These are phyloP conservation scores for Hycleus cichorii DNA, from an alignment of 1,140 invertebrate species.

Conservation along the genomic window DNA sequence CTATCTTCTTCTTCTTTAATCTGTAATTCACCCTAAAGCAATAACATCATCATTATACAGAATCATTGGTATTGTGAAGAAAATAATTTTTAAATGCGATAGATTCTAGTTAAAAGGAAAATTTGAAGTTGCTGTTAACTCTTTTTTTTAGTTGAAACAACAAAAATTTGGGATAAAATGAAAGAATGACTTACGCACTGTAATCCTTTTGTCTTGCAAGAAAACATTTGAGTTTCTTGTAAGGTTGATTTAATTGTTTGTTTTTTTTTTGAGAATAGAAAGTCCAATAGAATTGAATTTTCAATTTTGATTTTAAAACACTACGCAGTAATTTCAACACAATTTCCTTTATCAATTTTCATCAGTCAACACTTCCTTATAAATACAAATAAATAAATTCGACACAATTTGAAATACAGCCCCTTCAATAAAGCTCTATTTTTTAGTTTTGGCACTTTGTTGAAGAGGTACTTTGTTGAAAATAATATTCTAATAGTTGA, in stretches of 20 bases:
- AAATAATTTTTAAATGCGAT: background rate
- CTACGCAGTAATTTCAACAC: background rate
- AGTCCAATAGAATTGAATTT: background rate
- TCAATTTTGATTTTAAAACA: background rate
- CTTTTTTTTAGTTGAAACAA: background rate
- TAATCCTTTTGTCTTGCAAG: slow-evolving; percentile 16
- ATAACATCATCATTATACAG: background rate
- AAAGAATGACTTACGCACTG: background rate
- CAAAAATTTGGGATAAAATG: background rate
- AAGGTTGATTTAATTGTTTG: background rate
- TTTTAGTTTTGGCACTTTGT: too few relatives aligned
- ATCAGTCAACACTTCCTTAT: background rate
- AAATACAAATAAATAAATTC: background rate
- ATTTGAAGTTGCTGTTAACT: background rate
- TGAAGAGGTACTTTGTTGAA: slow-evolving; percentile 7
- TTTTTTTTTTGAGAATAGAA: background rate
- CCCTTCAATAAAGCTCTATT: too few relatives aligned
- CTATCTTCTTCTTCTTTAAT: slow-evolving; percentile 8
- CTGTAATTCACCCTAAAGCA: too few relatives aligned
- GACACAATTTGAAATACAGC: background rate
- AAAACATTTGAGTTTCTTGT: slow-evolving; percentile 21
- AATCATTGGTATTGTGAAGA: too few relatives aligned
- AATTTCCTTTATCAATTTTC: background rate
- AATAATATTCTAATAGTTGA: slow-evolving; percentile 5
- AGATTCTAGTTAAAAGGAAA: background rate